Percentiles rank a stretch among this genome's conserved stretches.
These are phyloP conservation scores for Apis cerana DNA, from an alignment of 1,140 invertebrate species.

Conservation along the genomic window DNA sequence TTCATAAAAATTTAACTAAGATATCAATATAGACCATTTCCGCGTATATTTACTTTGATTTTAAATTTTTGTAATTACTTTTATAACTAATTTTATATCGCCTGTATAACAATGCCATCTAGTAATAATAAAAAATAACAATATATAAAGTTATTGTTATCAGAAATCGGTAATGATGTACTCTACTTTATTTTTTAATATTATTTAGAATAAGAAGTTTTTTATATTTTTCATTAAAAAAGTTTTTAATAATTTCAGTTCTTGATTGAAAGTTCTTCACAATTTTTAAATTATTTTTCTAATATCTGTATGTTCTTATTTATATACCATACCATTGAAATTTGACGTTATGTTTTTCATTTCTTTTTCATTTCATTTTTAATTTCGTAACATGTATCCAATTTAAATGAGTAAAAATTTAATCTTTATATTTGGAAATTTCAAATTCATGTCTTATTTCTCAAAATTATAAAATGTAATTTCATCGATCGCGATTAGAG, in stretches of 20 bases:
- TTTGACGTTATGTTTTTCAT: neutral
- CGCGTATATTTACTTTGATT: neutral
- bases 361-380: neutral
- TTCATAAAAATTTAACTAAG: neutral
- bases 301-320: neutral
- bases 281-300: neutral
- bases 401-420: neutral
- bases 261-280: too few relatives aligned
- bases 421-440: too few relatives aligned
- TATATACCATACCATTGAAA: neutral
- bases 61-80: neutral
- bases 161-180: neutral
- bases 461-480: neutral
- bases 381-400: too few relatives aligned
- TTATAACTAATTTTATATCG: neutral
- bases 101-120: neutral
- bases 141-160: neutral
- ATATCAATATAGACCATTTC: too few relatives aligned
- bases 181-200: neutral
- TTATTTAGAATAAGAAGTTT: too few relatives aligned
- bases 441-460: too few relatives aligned
- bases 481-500: neutral
- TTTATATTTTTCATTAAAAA: too few relatives aligned
- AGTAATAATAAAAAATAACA: accelerated
- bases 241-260: too few relatives aligned